Percentiles rank a stretch among this genome's conserved stretches.
Evolutionary conservation across 30 jellyfish, hydroid and myxozoan species (phyloP).

Genomic region (Hydractinia echinata): DNA sequence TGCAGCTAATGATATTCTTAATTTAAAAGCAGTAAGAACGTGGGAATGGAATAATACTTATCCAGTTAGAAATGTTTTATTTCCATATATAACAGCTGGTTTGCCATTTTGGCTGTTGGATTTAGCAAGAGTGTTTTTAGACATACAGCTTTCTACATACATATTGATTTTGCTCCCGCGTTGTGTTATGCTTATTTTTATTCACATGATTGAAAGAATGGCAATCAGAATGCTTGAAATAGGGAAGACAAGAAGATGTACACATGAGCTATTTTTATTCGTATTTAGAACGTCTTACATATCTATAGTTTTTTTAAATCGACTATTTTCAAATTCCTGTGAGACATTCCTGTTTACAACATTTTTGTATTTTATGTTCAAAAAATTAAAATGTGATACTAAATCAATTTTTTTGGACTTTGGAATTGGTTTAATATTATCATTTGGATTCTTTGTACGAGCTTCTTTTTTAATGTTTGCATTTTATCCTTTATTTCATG

Average conservation of each 20-base stretch:
- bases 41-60: conserved; percentile 73
- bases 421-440: conserved; percentile 26
- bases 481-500: conserved; percentile 30
- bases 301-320: conserved; percentile 41
- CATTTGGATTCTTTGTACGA: conserved; percentile 59
- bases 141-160: conserved; percentile 5
- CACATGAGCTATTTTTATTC: conserved; percentile 21
- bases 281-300: conserved; percentile 65
- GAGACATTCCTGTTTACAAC: conserved; percentile 40
- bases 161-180: conserved; percentile 52
- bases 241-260: background rate
- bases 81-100: conserved; percentile 56
- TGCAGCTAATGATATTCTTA: conserved; percentile 53
- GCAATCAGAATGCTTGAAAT: background rate
- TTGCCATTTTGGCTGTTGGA: conserved; percentile 47
- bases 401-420: background rate
- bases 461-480: conserved; percentile 73
- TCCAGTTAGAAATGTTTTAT: conserved; percentile 47
- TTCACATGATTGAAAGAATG: conserved; percentile 15
- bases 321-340: conserved; percentile 56
- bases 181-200: conserved; percentile 26
- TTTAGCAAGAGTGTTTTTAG: conserved; percentile 5
- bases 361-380: background rate
- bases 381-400: background rate
- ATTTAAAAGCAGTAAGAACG: conserved; percentile 36